Evolutionary conservation across 2,113 vertebrate species (phyloP), one percentile per base, ranked within the genome.

Genomic region (Bos indicus): DNA sequence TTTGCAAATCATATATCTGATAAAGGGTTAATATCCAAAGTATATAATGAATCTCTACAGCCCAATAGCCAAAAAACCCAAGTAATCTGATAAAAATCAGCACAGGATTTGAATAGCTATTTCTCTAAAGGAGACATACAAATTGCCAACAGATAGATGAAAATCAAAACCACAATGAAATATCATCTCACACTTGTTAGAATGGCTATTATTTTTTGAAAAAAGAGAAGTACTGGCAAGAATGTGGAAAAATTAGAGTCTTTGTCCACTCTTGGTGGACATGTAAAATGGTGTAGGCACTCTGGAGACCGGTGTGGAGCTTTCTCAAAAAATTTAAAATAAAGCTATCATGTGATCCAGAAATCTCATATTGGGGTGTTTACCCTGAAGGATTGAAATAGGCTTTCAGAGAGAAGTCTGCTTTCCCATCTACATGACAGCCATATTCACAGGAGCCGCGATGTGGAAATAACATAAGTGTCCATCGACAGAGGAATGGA

Each of bases 401-500:
- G 80, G 46, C 14, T 85, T 40, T 64, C 52, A 56, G 43, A 60
- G 36, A 40, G 33, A 25, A 30, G 51, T 19, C 40, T 28, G 21
- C 9, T 10, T 15, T 23, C 13, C 46, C 43, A 9, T 19, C 60
- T 19, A 33, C 43, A 14, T 5, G 2, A 21, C n/a, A 52, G 52
- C 14, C 13, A 52, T 59, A 33, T 25, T 51, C 43, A 23, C 19
- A 84, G 28, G 2, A 51, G 43, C 33, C 5, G 3, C 36, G 11
- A 30, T 17, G 11, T 17, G 62, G 33, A 36, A 23, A 30, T 78
- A 51, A 40, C 1, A 7, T 6, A 3, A 28, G 26, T 6, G 46
- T 16, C 36, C 48, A 6, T 30, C 0, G 0, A 6, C 19, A 17
- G 40, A 19, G 0, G 21, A 8, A 16, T 13, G 11, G 7, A 51